Evolutionary conservation across 2,888 invertebrate species (phyloP), one percentile per base, ranked within the genome.

Genomic region (Drosophila leonis): DNA sequence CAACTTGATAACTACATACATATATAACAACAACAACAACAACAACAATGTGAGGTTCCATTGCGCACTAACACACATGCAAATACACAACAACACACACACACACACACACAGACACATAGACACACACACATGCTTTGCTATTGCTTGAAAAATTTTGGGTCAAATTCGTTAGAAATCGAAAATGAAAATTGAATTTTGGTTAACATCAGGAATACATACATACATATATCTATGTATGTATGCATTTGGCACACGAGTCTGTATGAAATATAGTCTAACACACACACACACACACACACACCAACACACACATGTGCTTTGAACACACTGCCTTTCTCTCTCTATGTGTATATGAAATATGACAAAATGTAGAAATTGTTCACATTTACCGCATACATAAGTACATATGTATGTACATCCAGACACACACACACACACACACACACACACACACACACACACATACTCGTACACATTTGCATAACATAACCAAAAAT

Each of bases 121-220:
- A 75, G 48, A 67, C 48, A 78, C 56, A 56, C 29, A 59, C 13
- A 46, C 4, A 8, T 87, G 83, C 88, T 83, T 83, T 74, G 80
- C 80, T 84, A 72, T 73, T 86, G 83, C 88, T 78, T 83, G 20
- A 60, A 83, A 74, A 48, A 10, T n/a, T 7, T 44, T 44, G 27
- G 29, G 10, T 65, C 64, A 51, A 31, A 31, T 37, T 59, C 33
- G 57, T 51, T 46, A 48, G 31, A 78, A 69, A 59, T 65, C 62
- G 65, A 51, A 37, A 37, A 24, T 2, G n/a, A 27, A 24, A 37
- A 35, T 3, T n/a, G n/a, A 15, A 39, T 39, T 49, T 49, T 49
- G 3, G 12, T 49, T 49, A 1, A 33, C 33, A 57, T n/a, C 9
- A 10, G n/a, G 4, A 7, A 24, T 57, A 12, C 31, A 31, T 20